Conservation (phyloP, 2,888 invertebrate genomes). For the Crossocerus cetratus region DNA sequence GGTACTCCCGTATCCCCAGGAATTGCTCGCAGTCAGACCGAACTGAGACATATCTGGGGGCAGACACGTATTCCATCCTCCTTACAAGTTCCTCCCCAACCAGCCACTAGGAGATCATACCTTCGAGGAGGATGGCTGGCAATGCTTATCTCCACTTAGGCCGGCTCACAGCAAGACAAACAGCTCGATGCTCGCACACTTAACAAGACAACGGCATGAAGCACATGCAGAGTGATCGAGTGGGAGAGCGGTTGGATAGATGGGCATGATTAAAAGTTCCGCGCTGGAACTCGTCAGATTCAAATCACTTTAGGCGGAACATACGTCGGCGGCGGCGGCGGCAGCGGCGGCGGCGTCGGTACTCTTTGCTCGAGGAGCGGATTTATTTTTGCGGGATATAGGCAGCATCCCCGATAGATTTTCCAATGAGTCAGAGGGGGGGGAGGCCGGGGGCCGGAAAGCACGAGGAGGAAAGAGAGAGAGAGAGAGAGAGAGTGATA, state of each 20-base stretch:
- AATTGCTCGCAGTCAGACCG: slow-evolving; percentile 89
- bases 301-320: slow-evolving; percentile 32
- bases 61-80: slow-evolving; percentile 21
- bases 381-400: slow-evolving; percentile 60
- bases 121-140: no score
- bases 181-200: no score
- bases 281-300: slow-evolving; percentile 25
- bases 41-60: slow-evolving; percentile 90
- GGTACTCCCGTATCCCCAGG: slow-evolving; percentile 92
- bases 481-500: slow-evolving; percentile 44
- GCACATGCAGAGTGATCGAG: background rate
- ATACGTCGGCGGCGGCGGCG: slow-evolving; percentile 11
- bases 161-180: no score
- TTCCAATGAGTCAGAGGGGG: slow-evolving; percentile 63
- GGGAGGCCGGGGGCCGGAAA: slow-evolving; percentile 54
- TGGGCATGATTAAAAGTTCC: background rate
- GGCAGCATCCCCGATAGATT: slow-evolving; percentile 65
- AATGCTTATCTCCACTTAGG: no score
- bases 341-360: slow-evolving; percentile 19
- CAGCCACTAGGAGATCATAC: background rate
- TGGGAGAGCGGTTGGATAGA: background rate
- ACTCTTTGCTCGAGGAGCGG: slow-evolving; percentile 20
- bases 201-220: no score
- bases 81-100: background rate
- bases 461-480: slow-evolving; percentile 10